These are phyloP conservation scores for Leptopilina syphax DNA, from an alignment of 2,888 invertebrate species.

Conservation along the genomic window DNA sequence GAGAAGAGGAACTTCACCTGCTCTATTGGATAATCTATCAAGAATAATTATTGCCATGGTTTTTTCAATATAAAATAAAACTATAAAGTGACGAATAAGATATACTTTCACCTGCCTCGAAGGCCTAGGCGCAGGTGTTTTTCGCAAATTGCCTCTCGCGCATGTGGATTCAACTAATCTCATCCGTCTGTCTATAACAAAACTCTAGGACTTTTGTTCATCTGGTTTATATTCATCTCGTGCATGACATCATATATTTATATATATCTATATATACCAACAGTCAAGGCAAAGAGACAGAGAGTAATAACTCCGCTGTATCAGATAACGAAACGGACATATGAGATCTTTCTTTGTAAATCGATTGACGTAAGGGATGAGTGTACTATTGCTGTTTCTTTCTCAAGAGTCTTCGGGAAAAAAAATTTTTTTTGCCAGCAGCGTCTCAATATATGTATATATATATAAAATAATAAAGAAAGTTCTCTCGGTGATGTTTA, in stretches of 20 bases:
- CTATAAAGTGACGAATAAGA: background rate
- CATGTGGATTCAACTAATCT: background rate
- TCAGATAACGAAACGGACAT: conserved; percentile 35
- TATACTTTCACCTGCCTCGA: conserved; percentile 28
- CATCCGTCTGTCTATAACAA: background rate
- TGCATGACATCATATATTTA: background rate
- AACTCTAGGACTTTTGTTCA: conserved; percentile 15
- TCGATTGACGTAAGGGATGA: conserved; percentile 28
- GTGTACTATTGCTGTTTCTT: background rate
- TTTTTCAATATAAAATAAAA: background rate
- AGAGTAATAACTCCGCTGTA: conserved; percentile 34
- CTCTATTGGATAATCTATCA: conserved; percentile 26
- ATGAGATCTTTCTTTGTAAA: conserved; percentile 21
- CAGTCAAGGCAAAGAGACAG: background rate
- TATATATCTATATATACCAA: too few species aligned
- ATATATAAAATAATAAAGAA: too few species aligned
- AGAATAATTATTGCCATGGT: background rate
- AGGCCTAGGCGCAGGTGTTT: conserved; percentile 10
- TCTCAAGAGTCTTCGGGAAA: background rate
- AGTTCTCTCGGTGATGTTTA: too few species aligned
- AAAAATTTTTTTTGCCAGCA: background rate
- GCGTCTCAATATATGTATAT: too few species aligned
- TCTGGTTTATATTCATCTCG: conserved; percentile 22
- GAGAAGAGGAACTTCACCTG: background rate
- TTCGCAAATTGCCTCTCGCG: background rate